Conservation (phyloP, 2,113 vertebrate species). For the Salvelinus sp. region DNA sequence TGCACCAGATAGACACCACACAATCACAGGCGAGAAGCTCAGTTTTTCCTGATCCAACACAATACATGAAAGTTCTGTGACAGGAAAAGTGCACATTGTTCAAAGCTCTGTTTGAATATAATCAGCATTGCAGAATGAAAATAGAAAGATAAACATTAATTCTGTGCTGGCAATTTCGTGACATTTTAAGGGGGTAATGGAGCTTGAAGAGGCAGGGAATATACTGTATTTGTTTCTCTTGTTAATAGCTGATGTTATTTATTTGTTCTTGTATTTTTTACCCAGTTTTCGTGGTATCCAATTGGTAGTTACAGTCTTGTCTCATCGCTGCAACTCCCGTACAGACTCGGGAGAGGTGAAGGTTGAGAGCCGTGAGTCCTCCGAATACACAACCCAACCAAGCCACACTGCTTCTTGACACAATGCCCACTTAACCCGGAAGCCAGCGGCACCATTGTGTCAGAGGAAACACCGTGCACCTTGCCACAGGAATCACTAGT, state of each 20-base stretch:
- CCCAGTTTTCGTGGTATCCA: no score
- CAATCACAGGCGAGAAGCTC: slow-evolving; percentile 66
- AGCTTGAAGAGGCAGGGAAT: slow-evolving; percentile 27
- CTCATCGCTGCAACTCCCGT: no score
- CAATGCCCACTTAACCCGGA: no score
- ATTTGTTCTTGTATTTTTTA: no score
- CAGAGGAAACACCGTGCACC: no score
- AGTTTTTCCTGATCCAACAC: slow-evolving; percentile 72
- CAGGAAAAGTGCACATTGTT: slow-evolving; percentile 65
- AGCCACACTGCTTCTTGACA: no score
- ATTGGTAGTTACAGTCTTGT: no score
- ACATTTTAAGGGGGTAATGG: slow-evolving; percentile 52
- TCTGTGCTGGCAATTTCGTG: slow-evolving; percentile 55
- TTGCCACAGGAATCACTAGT: no score
- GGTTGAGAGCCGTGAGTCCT: no score
- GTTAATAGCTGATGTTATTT: slow-evolving; percentile 37
- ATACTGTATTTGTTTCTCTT: slow-evolving; percentile 45
- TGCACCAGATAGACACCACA: slow-evolving; percentile 62
- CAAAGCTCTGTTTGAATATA: slow-evolving; percentile 69
- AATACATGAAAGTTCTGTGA: slow-evolving; percentile 72
- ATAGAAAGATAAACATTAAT: slow-evolving; percentile 58
- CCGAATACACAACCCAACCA: no score
- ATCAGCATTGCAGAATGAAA: slow-evolving; percentile 71
- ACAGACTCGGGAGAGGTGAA: no score
- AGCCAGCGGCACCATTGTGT: no score